These are phyloP conservation scores for Drosophila punjabiensis DNA, from an alignment of 1,140 invertebrate species.

Conservation along the genomic window DNA sequence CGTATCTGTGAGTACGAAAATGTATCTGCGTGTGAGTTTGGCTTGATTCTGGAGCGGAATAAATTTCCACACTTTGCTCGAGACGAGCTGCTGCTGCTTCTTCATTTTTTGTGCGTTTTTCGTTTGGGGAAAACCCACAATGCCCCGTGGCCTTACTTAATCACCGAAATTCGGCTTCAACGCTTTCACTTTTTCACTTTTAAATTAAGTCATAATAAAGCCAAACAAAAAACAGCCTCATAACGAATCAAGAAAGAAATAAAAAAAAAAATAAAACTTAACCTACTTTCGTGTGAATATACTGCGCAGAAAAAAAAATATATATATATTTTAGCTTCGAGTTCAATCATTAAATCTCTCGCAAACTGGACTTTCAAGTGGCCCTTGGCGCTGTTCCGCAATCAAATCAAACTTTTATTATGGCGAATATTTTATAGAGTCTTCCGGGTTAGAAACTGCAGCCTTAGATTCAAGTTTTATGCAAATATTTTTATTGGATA, in stretches of 20 bases:
- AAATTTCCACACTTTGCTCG: constrained; percentile 20
- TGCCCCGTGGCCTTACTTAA: constrained; percentile 53
- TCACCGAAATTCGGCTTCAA: constrained; percentile 39
- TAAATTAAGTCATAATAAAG: constrained; percentile 81
- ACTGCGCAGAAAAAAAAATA: constrained; percentile 32
- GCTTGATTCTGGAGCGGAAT: constrained; percentile 43
- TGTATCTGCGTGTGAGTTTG: constrained; percentile 41
- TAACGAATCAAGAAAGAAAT: constrained; percentile 15
- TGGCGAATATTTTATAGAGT: constrained; percentile 12
- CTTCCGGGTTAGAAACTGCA: constrained; percentile 27
- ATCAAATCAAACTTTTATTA: constrained; percentile 23
- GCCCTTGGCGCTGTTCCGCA: constrained; percentile 29
- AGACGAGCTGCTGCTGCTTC: neutral
- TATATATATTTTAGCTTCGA: constrained; percentile 14
- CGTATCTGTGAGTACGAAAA: constrained; percentile 9
- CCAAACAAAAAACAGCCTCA: constrained; percentile 22
- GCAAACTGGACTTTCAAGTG: constrained; percentile 20
- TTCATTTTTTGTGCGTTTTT: neutral
- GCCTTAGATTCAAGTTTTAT: constrained; percentile 3
- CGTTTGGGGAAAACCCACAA: constrained; percentile 30
- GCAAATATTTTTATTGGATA: neutral
- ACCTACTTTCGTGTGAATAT: constrained; percentile 69
- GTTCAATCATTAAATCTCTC: constrained; percentile 56
- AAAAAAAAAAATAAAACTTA: constrained; percentile 47
- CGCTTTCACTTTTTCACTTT: constrained; percentile 82